A percentile compares a stretch with the other conserved stretches of the same genome.
These are phyloP conservation scores for Penaeus indicus DNA, from an alignment of 1,140 invertebrate species.

Conservation along the genomic window DNA sequence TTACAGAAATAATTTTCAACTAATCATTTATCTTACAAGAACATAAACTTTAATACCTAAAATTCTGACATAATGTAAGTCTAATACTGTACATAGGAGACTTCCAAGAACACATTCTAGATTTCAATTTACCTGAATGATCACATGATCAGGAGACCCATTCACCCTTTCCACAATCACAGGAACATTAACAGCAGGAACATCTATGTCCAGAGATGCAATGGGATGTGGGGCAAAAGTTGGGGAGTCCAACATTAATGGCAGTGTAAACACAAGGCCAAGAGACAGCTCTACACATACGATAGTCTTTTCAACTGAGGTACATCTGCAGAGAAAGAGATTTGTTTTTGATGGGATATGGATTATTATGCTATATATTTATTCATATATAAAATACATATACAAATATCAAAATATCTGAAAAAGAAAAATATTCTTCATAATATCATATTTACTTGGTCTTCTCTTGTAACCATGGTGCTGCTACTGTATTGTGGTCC, in stretches of 20 bases:
- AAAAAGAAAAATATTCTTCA: neutral
- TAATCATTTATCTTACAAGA: neutral
- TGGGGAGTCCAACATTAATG: conserved; percentile 37
- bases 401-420: neutral
- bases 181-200: conserved; percentile 19
- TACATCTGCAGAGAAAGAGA: conserved; percentile 30
- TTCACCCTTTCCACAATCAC: conserved; percentile 39
- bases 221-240: conserved; percentile 49
- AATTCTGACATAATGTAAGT: neutral
- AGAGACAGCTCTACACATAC: conserved; percentile 59
- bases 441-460: conserved; percentile 34
- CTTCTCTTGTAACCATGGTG: conserved; percentile 46
- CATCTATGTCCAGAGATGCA: conserved; percentile 48
- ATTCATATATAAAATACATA: neutral
- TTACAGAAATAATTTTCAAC: too few relatives aligned
- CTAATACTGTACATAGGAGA: too few relatives aligned
- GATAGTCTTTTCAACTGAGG: conserved; percentile 31
- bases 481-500: conserved; percentile 38
- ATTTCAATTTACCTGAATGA: conserved; percentile 49
- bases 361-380: too few relatives aligned
- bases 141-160: conserved; percentile 43
- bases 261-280: conserved; percentile 42
- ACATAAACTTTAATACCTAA: neutral
- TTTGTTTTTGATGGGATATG: neutral
- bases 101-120: too few relatives aligned